These are phyloP conservation scores for Coptotermes formosanus DNA, from an alignment of 1,140 invertebrate species.

Conservation along the genomic window DNA sequence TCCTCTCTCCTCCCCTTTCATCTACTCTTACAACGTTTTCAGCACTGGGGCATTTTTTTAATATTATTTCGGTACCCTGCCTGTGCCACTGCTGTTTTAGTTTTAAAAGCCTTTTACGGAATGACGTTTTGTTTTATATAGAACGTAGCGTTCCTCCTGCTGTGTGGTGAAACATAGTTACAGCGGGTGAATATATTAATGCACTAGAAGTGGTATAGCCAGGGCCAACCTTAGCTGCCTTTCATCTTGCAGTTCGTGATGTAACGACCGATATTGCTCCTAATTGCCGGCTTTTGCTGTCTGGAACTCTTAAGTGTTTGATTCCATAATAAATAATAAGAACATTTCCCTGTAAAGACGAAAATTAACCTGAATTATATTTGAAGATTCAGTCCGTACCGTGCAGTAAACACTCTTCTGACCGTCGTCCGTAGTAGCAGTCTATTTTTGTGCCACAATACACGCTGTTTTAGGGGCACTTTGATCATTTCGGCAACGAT, in stretches of 20 bases:
- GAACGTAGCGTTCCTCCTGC: neutral
- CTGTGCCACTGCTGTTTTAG: neutral
- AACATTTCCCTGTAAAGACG: no score
- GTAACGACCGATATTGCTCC: neutral
- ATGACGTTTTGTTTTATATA: neutral
- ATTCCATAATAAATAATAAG: neutral
- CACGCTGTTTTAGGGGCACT: no score
- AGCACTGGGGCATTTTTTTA: neutral
- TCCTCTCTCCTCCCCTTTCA: conserved; percentile 5
- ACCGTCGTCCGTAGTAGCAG: no score
- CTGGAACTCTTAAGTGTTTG: neutral
- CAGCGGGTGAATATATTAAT: neutral
- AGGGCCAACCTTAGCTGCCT: neutral
- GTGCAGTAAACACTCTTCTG: no score
- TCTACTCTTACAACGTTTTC: neutral
- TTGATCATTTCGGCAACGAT: no score
- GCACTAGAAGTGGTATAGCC: neutral
- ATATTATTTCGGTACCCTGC: conserved; percentile 12
- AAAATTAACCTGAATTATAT: no score
- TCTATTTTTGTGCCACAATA: no score
- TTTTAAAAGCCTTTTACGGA: conserved; percentile 19
- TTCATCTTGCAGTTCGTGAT: neutral
- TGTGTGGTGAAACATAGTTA: neutral
- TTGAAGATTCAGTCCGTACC: no score
- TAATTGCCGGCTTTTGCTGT: neutral